Evolutionary conservation across 2,797 vertebrate species (phyloP).

Genomic region (Hafferia zeledoni): DNA sequence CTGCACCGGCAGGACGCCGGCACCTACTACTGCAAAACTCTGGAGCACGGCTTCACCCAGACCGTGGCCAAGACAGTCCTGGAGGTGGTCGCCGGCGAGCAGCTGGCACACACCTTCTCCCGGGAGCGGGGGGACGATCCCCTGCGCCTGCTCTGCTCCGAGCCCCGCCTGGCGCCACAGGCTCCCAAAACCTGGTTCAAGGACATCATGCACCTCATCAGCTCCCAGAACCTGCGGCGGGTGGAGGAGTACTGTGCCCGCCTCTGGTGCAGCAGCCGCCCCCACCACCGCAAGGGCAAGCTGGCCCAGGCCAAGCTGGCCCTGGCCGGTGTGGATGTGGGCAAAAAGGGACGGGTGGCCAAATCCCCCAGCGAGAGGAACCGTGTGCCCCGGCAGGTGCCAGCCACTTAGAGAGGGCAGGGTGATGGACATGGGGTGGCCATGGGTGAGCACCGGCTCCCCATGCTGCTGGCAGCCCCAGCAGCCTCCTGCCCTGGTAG

Average conservation of each 20-base stretch:
- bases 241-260: slow-evolving; percentile 92
- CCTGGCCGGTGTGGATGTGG: slow-evolving; percentile 80
- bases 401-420: slow-evolving; percentile 46
- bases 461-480: neutral
- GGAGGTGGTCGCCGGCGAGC: slow-evolving; percentile 82
- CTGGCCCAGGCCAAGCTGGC: slow-evolving; percentile 85
- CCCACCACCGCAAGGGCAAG: slow-evolving; percentile 84
- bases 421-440: rapidly evolving
- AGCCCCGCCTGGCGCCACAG: slow-evolving; percentile 60
- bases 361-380: slow-evolving; percentile 83
- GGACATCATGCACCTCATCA: slow-evolving; percentile 91
- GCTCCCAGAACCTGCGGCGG: slow-evolving; percentile 83
- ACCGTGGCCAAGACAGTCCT: slow-evolving; percentile 82
- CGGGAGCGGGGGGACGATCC: slow-evolving; percentile 38
- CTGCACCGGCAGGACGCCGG: slow-evolving; percentile 85
- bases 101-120: slow-evolving; percentile 80
- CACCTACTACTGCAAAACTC: slow-evolving; percentile 85
- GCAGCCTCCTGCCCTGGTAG: neutral
- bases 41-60: slow-evolving; percentile 90
- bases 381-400: slow-evolving; percentile 84
- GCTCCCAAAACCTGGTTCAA: slow-evolving; percentile 88
- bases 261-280: slow-evolving; percentile 86
- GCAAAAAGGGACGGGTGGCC: slow-evolving; percentile 72
- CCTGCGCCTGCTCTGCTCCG: slow-evolving; percentile 37
- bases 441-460: neutral